phyloP scores from a whole-genome alignment of 1,140 invertebrate genomes.

The Drosophila takahashii region DNA sequence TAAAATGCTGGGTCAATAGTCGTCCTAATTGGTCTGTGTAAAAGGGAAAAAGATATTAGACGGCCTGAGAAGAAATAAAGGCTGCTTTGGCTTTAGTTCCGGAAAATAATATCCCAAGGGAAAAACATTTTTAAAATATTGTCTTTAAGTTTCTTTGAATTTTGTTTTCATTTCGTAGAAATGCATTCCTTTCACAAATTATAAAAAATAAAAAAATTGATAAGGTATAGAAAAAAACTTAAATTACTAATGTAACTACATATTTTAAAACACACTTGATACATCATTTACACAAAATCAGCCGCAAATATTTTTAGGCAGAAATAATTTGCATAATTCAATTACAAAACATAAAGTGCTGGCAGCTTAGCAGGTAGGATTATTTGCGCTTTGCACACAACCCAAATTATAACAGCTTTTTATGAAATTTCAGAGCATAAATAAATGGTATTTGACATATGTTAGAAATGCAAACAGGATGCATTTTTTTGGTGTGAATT shows the following conservation, averaged over 20 bases:
- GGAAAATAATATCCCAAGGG: too few species aligned
- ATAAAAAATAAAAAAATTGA: too few species aligned
- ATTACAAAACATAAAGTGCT: constrained; percentile 27
- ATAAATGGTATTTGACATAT: constrained; percentile 21
- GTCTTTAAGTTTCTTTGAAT: too few species aligned
- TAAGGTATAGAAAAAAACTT: not conserved
- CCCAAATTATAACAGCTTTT: constrained; percentile 34
- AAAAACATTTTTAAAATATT: too few species aligned
- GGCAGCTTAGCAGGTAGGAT: constrained; percentile 23
- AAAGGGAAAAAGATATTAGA: not conserved
- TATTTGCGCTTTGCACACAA: constrained; percentile 33
- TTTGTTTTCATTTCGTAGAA: too few species aligned
- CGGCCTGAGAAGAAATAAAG: too few species aligned
- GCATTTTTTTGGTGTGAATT: not conserved
- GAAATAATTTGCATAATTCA: constrained; percentile 38
- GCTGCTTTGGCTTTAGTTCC: too few species aligned
- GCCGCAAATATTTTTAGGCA: constrained; percentile 10
- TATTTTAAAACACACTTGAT: not conserved
- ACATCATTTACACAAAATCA: constrained; percentile 18
- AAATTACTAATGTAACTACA: not conserved
- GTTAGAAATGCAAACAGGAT: not conserved
- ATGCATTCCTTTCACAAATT: too few species aligned
- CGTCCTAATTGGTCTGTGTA: not conserved
- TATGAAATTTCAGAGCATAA: constrained; percentile 1
- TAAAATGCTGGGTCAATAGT: too few species aligned